phyloP scores from a whole-genome alignment of 2,797 vertebrate species.

The Carduelis carduelis region DNA sequence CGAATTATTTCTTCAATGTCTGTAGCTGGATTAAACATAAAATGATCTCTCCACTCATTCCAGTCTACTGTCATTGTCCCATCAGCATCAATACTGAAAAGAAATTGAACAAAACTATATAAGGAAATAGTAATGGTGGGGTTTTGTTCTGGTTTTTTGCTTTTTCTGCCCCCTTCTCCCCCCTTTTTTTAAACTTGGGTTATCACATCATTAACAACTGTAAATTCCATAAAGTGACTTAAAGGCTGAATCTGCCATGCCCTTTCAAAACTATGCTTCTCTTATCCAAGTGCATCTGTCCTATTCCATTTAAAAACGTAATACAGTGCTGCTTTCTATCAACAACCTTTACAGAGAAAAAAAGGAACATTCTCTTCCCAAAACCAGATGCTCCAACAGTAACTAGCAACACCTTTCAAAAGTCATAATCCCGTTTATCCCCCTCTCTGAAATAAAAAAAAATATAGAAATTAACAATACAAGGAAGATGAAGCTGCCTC shows the following conservation, averaged over 20 bases:
- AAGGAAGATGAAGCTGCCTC: neutral
- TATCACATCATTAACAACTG: neutral
- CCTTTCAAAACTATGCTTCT: neutral
- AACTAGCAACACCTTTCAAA: neutral
- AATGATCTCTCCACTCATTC: conserved; percentile 93
- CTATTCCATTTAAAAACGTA: neutral
- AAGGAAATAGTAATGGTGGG: neutral
- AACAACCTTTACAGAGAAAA: neutral
- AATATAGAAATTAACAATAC: neutral
- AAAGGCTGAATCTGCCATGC: neutral
- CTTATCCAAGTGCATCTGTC: neutral
- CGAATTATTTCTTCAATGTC: conserved; percentile 89
- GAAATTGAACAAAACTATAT: neutral
- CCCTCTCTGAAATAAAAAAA: neutral
- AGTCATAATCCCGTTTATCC: neutral
- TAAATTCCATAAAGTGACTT: neutral
- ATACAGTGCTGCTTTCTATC: neutral
- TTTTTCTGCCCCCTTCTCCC: accelerated
- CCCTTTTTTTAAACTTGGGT: neutral
- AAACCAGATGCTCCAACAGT: neutral
- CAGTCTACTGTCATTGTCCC: conserved; percentile 94
- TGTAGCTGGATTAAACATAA: conserved; percentile 88
- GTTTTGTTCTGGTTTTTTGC: neutral
- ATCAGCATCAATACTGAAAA: conserved; percentile 86
- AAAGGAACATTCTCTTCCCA: neutral